Evolutionary conservation across 1,140 invertebrate species (phyloP), one percentile per base, ranked within the genome.

Genomic region (Bombus terrestris): DNA sequence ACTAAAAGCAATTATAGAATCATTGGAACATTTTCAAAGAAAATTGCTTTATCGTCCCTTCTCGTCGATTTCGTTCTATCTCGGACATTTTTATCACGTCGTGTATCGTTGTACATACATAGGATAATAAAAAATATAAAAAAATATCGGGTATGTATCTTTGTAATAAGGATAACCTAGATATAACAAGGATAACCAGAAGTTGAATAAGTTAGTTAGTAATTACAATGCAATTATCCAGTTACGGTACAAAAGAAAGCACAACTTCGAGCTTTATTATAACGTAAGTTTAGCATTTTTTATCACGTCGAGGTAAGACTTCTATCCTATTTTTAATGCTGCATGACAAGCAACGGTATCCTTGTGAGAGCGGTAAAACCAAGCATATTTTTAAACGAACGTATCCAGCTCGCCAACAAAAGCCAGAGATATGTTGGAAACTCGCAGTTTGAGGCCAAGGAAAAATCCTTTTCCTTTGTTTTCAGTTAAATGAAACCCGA

Each of bases 381-480:
- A 39, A 69, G 68, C 37, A 28, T 69, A 39, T 37, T 69, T 69
- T 69, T 39, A 15, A 39, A 69, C 68, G 37, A 69, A 12, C 37
- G 37, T 69, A 69, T 25, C 35, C 37, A 39, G 37, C 22, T 39
- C 10, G 35, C 37, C 25, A 69, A 69, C 68, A 69, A 69, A 69
- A 69, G 68, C 68, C 25, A 25, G 37, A 69, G 35, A 69, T 69
- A 69, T 5, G 37, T 69, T 69, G 68, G 68, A 39, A 69, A 69
- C 35, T 69, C 37, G 22, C 22, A 39, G 68, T 69, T 39, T 69
- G 3, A 69, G 68, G 37, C 68, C 68, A 69, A 39, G 68, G 68
- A 69, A 69, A 69, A 69, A 69, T 69, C 22, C 68, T 69, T 69
- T 69, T 28, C 68, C 37, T 69, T 69, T 69, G 68, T 69, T 69